phyloP scores from a whole-genome alignment of 2,888 invertebrate genomes.

The Eutolmus rufibarbis region DNA sequence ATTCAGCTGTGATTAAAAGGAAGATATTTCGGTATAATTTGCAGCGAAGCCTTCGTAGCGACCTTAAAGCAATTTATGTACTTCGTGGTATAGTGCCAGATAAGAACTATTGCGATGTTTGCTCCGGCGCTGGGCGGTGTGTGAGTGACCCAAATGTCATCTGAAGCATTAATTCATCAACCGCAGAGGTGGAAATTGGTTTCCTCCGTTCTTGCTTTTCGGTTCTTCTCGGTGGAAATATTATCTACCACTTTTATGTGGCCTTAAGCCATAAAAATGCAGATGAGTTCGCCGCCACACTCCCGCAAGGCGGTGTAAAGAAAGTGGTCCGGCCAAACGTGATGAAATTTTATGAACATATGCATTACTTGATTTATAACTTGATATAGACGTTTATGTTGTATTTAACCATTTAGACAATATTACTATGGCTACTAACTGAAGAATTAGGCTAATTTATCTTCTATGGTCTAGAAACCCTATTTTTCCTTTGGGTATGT shows the following conservation, averaged over 20 bases:
- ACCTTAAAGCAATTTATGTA: background rate
- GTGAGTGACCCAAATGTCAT: conserved; percentile 40
- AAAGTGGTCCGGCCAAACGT: background rate
- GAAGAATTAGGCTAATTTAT: background rate
- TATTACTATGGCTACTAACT: background rate
- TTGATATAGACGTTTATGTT: background rate
- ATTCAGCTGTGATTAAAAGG: background rate
- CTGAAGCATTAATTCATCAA: conserved; percentile 43
- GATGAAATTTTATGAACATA: background rate
- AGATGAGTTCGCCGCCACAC: background rate
- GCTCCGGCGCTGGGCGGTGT: background rate
- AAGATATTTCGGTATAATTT: background rate
- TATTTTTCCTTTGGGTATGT: background rate
- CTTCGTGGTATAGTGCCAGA: background rate
- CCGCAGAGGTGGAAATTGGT: background rate
- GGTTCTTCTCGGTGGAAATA: background rate
- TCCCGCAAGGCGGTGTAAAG: background rate
- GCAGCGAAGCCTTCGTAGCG: background rate
- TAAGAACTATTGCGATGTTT: background rate
- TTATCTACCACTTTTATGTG: background rate
- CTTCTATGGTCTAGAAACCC: background rate
- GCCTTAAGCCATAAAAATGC: background rate
- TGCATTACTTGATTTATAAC: background rate
- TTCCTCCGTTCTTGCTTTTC: background rate
- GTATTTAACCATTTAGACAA: background rate